phyloP scores from a whole-genome alignment of 2,888 invertebrate genomes.

The Chaetoderma sp. region DNA sequence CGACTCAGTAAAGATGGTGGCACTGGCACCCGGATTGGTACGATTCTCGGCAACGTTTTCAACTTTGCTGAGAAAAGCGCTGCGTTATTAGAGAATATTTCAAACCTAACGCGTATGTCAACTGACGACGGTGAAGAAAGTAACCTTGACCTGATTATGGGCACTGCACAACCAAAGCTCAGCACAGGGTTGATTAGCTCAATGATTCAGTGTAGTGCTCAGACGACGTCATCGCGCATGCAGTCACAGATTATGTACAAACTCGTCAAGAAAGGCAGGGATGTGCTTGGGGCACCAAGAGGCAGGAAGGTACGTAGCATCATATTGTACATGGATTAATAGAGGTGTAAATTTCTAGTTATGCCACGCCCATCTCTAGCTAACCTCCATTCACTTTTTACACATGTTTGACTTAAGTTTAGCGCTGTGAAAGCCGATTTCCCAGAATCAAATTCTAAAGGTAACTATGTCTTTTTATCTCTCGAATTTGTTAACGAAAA shows the following conservation, averaged over 20 bases:
- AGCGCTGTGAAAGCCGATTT: too few relatives aligned
- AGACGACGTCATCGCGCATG: conserved; percentile 63
- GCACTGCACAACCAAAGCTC: conserved; percentile 37
- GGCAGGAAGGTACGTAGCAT: conserved; percentile 57
- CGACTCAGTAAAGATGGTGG: conserved; percentile 61
- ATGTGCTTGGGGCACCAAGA: conserved; percentile 66
- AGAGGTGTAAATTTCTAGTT: too few relatives aligned
- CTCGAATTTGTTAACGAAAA: too few relatives aligned
- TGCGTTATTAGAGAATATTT: conserved; percentile 63
- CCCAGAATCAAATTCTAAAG: too few relatives aligned
- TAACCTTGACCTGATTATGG: conserved; percentile 52
- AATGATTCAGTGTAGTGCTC: conserved; percentile 68
- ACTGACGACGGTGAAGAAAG: conserved; percentile 44
- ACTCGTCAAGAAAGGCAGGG: conserved; percentile 67
- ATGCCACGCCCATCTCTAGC: too few relatives aligned
- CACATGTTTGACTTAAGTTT: too few relatives aligned
- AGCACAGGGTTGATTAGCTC: conserved; percentile 55
- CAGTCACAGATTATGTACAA: conserved; percentile 63
- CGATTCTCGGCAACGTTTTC: conserved; percentile 63
- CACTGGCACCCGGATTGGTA: conserved; percentile 54
- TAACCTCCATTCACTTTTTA: too few relatives aligned
- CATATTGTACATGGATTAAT: too few relatives aligned
- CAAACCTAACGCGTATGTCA: conserved; percentile 55
- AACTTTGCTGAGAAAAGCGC: conserved; percentile 65
- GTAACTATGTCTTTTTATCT: too few relatives aligned